Evolutionary conservation across 2,113 vertebrate genomes (phyloP).

Genomic region (Tringa solitaria): DNA sequence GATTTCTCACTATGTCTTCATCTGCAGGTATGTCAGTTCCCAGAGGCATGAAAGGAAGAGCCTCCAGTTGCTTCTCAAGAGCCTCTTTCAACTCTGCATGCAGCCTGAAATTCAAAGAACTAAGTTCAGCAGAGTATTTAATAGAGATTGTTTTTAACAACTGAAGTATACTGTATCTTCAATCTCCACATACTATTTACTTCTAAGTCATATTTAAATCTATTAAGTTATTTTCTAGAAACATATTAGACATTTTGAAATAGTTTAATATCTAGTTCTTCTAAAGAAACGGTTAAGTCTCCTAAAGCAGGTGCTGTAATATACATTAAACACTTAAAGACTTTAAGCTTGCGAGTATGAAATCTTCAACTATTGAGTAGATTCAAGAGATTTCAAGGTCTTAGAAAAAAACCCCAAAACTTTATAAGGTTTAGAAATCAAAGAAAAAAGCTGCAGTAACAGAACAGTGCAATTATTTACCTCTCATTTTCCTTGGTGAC

Average conservation of each 20-base stretch:
- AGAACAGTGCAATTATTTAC: conserved; percentile 64
- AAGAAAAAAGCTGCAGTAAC: neutral
- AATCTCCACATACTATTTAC: neutral
- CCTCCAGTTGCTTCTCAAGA: conserved; percentile 85
- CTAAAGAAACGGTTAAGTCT: neutral
- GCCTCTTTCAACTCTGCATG: conserved; percentile 83
- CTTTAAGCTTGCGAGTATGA: neutral
- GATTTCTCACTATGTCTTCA: conserved; percentile 75
- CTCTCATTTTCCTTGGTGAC: conserved; percentile 92
- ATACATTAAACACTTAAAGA: neutral
- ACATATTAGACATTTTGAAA: neutral
- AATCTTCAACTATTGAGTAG: neutral
- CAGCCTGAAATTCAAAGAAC: conserved; percentile 72
- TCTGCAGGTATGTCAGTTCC: conserved; percentile 71
- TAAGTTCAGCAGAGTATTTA: neutral
- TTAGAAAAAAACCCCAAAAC: neutral
- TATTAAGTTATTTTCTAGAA: neutral
- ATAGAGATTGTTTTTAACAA: neutral
- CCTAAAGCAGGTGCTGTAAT: neutral
- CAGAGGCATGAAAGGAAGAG: conserved; percentile 60
- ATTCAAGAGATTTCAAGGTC: neutral
- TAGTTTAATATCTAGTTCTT: neutral
- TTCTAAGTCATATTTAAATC: neutral
- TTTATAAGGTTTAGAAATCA: neutral
- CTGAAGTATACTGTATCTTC: neutral